Evolutionary conservation across 2,113 vertebrate species (phyloP).

Genomic region (Rhea americana): DNA sequence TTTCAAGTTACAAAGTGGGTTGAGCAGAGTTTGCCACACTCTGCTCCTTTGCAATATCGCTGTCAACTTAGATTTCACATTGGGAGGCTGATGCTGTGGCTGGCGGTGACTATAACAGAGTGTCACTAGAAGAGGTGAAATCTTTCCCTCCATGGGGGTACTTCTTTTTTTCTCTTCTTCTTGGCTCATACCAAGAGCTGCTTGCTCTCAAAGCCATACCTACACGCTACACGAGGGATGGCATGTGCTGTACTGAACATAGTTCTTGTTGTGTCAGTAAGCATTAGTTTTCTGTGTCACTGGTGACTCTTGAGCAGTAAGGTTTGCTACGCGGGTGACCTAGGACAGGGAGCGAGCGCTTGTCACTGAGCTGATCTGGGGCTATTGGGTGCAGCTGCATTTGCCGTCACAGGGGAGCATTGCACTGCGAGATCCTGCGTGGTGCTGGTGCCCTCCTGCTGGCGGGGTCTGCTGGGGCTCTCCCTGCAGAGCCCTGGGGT

Average conservation of each 20-base stretch:
- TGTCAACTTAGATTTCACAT: conserved; percentile 38
- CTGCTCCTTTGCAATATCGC: neutral
- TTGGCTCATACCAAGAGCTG: rapidly evolving
- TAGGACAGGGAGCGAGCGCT: neutral
- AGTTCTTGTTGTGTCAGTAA: neutral
- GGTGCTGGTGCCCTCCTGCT: neutral
- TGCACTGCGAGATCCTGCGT: neutral
- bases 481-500: neutral
- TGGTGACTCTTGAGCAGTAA: neutral
- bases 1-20: neutral
- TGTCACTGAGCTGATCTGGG: rapidly evolving
- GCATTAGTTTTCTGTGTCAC: neutral
- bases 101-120: neutral
- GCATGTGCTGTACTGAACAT: rapidly evolving
- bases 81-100: neutral
- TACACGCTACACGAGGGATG: neutral
- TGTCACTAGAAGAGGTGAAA: conserved; percentile 37
- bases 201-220: neutral
- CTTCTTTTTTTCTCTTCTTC: neutral
- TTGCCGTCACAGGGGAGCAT: neutral
- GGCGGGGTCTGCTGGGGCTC: neutral
- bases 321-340: neutral
- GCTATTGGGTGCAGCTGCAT: rapidly evolving
- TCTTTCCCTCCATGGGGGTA: neutral
- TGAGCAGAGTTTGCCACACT: neutral